Conservation (phyloP, 2,888 invertebrate genomes). For the Trichopoda pennipes region DNA sequence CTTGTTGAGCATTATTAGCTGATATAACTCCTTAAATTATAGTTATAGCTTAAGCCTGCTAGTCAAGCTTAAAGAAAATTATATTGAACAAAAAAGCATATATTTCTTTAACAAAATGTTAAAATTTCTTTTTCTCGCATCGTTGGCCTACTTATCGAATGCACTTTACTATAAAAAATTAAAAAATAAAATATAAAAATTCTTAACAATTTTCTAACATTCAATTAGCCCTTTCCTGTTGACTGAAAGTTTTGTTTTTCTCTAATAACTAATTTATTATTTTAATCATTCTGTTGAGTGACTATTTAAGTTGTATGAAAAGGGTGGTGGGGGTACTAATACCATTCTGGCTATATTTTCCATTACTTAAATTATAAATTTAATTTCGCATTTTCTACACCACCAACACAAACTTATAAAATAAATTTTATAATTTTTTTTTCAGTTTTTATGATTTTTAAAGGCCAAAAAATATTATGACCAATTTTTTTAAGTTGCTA, state of each 20-base stretch:
- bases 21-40: no score
- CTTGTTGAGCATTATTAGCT: no score
- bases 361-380: background rate
- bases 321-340: constrained; percentile 12
- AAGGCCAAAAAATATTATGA: constrained; percentile 43
- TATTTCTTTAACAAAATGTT: no score
- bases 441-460: constrained; percentile 5
- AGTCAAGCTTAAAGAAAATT: no score
- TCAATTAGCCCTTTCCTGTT: background rate
- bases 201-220: background rate
- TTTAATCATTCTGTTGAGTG: constrained; percentile 15
- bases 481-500: constrained; percentile 46
- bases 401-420: background rate
- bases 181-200: no score
- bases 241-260: background rate
- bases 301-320: constrained; percentile 18
- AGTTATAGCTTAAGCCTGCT: no score
- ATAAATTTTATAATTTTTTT: constrained; percentile 28
- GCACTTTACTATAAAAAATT: no score
- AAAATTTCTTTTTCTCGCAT: background rate
- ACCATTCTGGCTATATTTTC: constrained; percentile 17
- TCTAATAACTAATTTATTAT: constrained; percentile 21
- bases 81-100: no score
- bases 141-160: no score
- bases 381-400: constrained; percentile 15